Evolutionary conservation across 2,888 invertebrate genomes (phyloP).

Genomic region (Ormyrus nitidulus): DNA sequence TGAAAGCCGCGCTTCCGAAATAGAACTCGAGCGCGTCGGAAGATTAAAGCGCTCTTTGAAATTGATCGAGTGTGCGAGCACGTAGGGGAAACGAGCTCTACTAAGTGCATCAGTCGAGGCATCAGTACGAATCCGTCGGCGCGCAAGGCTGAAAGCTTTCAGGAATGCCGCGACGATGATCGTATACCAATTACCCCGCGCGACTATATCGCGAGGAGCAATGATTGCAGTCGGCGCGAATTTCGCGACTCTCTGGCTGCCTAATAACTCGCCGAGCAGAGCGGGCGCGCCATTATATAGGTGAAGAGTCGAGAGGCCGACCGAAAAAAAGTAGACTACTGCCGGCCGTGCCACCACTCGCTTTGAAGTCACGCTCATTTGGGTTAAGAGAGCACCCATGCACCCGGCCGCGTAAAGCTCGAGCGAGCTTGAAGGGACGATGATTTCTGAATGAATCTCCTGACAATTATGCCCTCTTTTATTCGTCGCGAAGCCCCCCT

Average conservation of each 20-base stretch:
- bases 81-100: too few relatives aligned
- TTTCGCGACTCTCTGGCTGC: background rate
- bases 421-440: conserved; percentile 19
- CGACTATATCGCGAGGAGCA: background rate
- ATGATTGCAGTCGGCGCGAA: background rate
- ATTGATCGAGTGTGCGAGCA: too few relatives aligned
- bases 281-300: background rate
- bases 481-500: background rate
- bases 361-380: conserved; percentile 47
- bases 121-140: too few relatives aligned
- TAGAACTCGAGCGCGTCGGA: background rate
- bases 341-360: background rate
- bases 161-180: background rate
- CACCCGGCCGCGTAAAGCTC: too few relatives aligned
- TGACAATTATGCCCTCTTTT: conserved; percentile 33
- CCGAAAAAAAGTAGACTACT: background rate
- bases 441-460: conserved; percentile 46
- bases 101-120: too few relatives aligned
- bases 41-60: too few relatives aligned
- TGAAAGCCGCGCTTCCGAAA: background rate
- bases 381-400: conserved; percentile 41
- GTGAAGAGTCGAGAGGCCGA: background rate
- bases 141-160: conserved; percentile 3
- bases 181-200: conserved; percentile 18
- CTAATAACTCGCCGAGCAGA: background rate